Conservation (phyloP, 37 sponge, comb jelly and placozoan genomes). For the Chondrilla cf. caribensis region DNA sequence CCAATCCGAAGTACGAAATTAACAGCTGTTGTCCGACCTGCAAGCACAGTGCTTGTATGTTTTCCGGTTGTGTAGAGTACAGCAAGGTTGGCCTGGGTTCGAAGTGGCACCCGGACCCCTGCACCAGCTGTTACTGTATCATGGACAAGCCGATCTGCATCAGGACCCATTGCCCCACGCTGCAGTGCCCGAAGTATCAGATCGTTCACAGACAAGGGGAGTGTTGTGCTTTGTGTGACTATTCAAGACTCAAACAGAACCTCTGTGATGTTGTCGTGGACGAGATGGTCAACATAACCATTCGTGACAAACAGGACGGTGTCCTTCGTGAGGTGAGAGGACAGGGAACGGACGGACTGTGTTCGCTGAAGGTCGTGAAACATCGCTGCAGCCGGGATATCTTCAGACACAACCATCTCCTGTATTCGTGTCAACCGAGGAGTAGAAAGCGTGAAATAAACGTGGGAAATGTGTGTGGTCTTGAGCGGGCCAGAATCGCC, state of each 20-base stretch:
- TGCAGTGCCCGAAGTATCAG: background rate
- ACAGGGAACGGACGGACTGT: background rate
- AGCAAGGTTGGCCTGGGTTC: background rate
- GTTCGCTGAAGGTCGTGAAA: background rate
- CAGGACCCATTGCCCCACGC: background rate
- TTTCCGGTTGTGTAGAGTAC: background rate
- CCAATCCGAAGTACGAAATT: background rate
- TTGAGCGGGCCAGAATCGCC: slow-evolving; percentile 3
- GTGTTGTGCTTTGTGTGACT: background rate
- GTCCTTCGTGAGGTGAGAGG: background rate
- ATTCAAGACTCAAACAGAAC: background rate
- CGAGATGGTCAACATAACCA: background rate
- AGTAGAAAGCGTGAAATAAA: background rate
- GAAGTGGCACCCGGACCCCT: background rate
- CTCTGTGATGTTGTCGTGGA: background rate
- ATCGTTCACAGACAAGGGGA: background rate
- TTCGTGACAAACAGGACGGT: background rate
- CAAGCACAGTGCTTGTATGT: background rate
- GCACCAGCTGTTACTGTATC: slow-evolving; percentile 5
- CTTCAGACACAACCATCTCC: background rate
- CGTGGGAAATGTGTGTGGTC: background rate
- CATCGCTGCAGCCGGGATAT: background rate
- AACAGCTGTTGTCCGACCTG: background rate
- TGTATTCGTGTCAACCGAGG: background rate
- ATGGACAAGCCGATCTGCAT: background rate